A percentile compares a stretch with the other conserved stretches of the same genome.
These are phyloP conservation scores for Carassius gibelio DNA, from an alignment of 2,113 vertebrate genomes.

Conservation along the genomic window DNA sequence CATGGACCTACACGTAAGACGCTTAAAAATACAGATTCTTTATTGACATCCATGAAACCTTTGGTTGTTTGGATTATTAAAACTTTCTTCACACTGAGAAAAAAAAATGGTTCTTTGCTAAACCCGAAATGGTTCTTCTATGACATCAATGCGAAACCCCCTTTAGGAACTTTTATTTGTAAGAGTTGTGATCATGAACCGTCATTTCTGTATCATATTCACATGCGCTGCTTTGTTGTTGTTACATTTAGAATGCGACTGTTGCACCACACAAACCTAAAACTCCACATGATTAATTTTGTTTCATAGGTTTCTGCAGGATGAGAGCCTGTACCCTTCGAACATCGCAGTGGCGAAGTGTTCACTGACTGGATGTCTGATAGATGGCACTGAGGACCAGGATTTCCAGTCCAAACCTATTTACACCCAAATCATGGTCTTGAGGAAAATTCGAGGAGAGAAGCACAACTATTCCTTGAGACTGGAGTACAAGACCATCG, in stretches of 20 bases:
- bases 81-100: neutral
- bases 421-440: slow-evolving; percentile 81
- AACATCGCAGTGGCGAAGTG: slow-evolving; percentile 77
- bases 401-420: slow-evolving; percentile 82
- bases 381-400: slow-evolving; percentile 50
- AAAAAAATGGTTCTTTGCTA: neutral
- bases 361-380: slow-evolving; percentile 73
- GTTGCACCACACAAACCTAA: neutral
- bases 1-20: slow-evolving; percentile 74
- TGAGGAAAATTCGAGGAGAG: slow-evolving; percentile 70
- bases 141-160: neutral
- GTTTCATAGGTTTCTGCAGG: slow-evolving; percentile 41
- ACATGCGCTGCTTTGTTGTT: neutral
- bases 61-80: too few species aligned
- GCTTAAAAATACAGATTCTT: neutral
- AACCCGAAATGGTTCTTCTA: too few species aligned
- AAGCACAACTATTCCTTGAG: slow-evolving; percentile 65
- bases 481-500: slow-evolving; percentile 80
- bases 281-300: neutral
- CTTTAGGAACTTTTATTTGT: neutral
- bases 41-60: too few species aligned
- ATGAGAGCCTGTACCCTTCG: slow-evolving; percentile 58
- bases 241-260: neutral
- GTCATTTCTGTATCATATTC: too few species aligned
- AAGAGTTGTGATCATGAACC: too few species aligned